phyloP scores from a whole-genome alignment of 2,888 invertebrate species.

The Rhyacophila evoluta region DNA sequence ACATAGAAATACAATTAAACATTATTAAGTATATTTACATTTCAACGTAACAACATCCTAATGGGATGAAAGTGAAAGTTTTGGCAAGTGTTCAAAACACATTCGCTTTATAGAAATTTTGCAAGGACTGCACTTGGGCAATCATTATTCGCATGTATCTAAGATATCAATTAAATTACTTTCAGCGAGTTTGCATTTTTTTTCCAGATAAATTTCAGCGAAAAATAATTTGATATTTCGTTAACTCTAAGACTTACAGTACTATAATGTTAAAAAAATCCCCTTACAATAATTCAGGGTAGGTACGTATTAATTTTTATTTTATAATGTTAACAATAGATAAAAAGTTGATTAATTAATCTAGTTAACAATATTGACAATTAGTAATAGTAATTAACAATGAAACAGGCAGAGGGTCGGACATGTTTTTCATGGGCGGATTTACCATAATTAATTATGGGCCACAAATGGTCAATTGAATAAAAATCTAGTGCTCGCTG shows the following conservation, averaged over 20 bases:
- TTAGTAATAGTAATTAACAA: background rate
- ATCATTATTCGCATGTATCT: background rate
- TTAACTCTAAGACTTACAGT: background rate
- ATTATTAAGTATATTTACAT: constrained; percentile 24
- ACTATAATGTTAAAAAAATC: background rate
- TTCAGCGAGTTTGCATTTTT: background rate
- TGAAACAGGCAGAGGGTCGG: constrained; percentile 5
- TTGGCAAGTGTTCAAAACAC: constrained; percentile 16
- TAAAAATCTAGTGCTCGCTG: too few relatives aligned
- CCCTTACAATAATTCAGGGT: constrained; percentile 8
- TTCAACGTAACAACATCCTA: background rate
- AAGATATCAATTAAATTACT: background rate
- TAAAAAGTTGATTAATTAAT: constrained; percentile 15
- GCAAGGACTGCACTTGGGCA: background rate
- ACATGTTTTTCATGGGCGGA: constrained; percentile 8
- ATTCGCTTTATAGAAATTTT: background rate
- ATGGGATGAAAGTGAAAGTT: background rate
- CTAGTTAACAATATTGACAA: constrained; percentile 8
- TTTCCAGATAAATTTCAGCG: constrained; percentile 9
- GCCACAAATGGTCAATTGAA: background rate
- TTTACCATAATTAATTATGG: background rate
- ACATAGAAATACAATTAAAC: constrained; percentile 22
- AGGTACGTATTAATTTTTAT: background rate
- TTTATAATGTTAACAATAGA: constrained; percentile 1
- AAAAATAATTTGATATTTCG: constrained; percentile 3